These are phyloP conservation scores for Tribolium madens DNA, from an alignment of 1,140 invertebrate genomes.

Conservation along the genomic window DNA sequence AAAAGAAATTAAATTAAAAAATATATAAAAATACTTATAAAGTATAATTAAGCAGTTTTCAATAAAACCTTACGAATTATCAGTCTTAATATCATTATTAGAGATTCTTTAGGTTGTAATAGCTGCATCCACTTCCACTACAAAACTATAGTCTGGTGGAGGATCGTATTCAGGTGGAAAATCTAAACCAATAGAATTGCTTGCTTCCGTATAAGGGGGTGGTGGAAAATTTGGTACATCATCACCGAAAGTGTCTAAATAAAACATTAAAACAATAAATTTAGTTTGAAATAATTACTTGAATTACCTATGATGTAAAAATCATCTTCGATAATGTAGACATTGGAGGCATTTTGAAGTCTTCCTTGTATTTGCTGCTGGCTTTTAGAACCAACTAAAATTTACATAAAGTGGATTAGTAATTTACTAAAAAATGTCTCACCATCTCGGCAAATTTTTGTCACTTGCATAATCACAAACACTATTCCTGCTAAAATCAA, in stretches of 20 bases:
- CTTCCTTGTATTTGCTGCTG: neutral
- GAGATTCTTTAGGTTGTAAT: neutral
- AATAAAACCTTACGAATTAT: neutral
- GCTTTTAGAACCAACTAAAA: neutral
- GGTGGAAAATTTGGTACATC: neutral
- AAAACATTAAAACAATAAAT: too few species aligned
- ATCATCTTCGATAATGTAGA: conserved; percentile 5
- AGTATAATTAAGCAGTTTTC: too few species aligned
- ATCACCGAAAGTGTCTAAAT: neutral
- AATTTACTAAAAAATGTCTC: neutral
- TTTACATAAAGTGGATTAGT: neutral
- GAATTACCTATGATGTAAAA: conserved; percentile 8
- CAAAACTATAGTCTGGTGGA: conserved; percentile 13
- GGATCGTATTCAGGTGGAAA: conserved; percentile 13
- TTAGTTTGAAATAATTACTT: neutral
- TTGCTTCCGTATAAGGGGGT: neutral
- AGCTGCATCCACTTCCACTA: neutral
- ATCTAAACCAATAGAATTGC: neutral
- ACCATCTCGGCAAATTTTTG: conserved; percentile 17
- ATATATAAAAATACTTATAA: neutral
- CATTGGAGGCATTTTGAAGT: neutral
- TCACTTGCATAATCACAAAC: neutral
- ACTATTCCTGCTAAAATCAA: neutral
- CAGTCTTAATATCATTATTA: too few species aligned
- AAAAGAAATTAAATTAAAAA: neutral